A percentile compares a stretch with the other conserved stretches of the same genome.
Evolutionary conservation across 2,797 vertebrate genomes (phyloP).

Genomic region (Falco novaeseelandiae): DNA sequence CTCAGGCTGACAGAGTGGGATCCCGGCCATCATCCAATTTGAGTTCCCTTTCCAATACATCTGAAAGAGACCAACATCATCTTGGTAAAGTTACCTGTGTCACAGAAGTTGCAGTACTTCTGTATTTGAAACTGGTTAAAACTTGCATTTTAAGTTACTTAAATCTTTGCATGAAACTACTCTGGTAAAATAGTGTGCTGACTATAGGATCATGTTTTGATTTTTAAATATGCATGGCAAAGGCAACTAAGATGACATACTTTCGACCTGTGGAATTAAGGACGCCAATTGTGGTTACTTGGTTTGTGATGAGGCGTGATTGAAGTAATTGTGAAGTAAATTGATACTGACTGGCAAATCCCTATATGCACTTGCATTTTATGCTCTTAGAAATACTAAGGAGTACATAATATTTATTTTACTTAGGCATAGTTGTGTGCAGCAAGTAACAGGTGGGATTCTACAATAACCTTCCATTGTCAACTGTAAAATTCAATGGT

Average conservation of each 20-base stretch:
- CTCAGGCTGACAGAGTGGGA: slow-evolving; percentile 90
- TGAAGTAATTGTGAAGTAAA: neutral
- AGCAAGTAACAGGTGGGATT: neutral
- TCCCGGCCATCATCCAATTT: slow-evolving; percentile 95
- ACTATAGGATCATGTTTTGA: neutral
- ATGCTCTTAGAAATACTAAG: neutral
- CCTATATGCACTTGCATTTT: neutral
- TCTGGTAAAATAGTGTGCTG: neutral
- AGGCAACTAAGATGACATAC: neutral
- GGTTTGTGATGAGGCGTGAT: neutral
- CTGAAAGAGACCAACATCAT: slow-evolving; percentile 94
- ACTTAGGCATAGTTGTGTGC: neutral
- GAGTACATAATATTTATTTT: neutral
- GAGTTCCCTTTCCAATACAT: slow-evolving; percentile 94
- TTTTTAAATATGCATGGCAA: neutral
- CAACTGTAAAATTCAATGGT: neutral
- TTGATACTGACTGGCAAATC: neutral
- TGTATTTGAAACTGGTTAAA: neutral
- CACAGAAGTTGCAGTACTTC: neutral
- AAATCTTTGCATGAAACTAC: neutral
- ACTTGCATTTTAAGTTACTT: neutral
- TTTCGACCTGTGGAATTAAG: neutral
- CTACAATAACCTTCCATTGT: neutral
- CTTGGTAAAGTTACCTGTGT: slow-evolving; percentile 77
- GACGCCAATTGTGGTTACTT: neutral